These are phyloP conservation scores for Microtus montanus DNA, from an alignment of 2,113 vertebrate genomes.

Conservation along the genomic window DNA sequence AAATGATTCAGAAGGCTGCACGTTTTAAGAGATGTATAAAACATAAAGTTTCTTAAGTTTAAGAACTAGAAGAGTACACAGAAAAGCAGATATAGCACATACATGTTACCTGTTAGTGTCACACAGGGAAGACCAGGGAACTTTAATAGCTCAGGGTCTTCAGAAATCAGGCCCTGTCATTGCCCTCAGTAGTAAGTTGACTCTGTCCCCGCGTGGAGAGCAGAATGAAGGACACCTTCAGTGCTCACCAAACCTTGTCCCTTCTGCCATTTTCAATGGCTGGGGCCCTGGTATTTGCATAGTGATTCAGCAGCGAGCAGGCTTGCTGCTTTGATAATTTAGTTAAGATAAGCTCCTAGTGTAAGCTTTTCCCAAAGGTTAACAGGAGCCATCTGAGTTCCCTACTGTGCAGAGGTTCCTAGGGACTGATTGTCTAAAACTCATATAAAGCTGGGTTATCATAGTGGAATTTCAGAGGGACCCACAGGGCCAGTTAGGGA, in stretches of 20 bases:
- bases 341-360: constrained; percentile 19
- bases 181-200: background rate
- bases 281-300: constrained; percentile 59
- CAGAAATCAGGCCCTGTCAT: background rate
- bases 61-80: background rate
- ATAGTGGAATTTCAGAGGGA: constrained; percentile 20
- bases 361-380: constrained; percentile 36
- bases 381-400: background rate
- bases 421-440: background rate
- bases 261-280: constrained; percentile 49
- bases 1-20: background rate
- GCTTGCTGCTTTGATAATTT: constrained; percentile 25
- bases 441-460: background rate
- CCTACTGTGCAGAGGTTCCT: background rate
- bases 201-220: background rate
- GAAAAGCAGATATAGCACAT: background rate
- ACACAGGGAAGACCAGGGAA: background rate
- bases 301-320: constrained; percentile 56
- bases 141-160: background rate
- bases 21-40: background rate
- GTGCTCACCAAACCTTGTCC: background rate
- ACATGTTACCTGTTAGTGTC: background rate
- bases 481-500: constrained; percentile 50
- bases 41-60: constrained; percentile 3
- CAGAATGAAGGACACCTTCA: constrained; percentile 33